Base-by-base conservation (phyloP, 64 coral and sea anemone species). In the Montipora efflorescens region DNA sequence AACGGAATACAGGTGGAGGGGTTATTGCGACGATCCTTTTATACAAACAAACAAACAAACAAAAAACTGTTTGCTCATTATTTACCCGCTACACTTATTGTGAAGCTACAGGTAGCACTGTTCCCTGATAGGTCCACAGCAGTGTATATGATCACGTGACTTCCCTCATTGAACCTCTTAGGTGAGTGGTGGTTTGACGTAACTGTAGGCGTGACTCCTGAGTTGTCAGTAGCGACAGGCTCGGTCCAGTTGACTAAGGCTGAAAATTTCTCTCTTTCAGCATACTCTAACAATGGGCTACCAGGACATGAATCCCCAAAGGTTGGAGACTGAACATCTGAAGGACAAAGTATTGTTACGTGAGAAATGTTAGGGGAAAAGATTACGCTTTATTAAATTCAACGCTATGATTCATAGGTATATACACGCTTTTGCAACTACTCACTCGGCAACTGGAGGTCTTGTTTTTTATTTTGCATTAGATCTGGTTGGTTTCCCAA, bases 221-320 rank as follows among this genome's bases (percentile, higher is more conserved):
- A 91, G 23, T 91, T 91, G 78, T 91, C 90, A 57, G 48, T 79
- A 18, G 79, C 90, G 15, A 52, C 45, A 8, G 90, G 90, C 48
- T 82, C 90, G 6, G 47, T 80, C 90, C 90, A 91, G 59, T 82
- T 91, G 3, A 91, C 79, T 19, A 64, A 8, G 0, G 81, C 81
- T 44, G 81, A 67, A 67, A 83, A 83, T 12, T 13, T 44, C 0
- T 47, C 81, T 16, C 59, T 22, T n/a, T 67, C 59, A 13, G 81
- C 81, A 62, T 82, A 62, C 22, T n/a, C 79, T 28, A 82, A 1
- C 8, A 82, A 62, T 6, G 79, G 79, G 8, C 79, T 53, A 5
- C 5, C n/a, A 28, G 79, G 79, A 36, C 79, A 82, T 61, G 79
- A 13, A 4, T 36, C 59, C 44, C 59, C 81, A 19, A 83, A 83